Evolutionary conservation across 2,797 vertebrate species (phyloP), one percentile per base, ranked within the genome.

Genomic region (Microctenopoma lineatum): DNA sequence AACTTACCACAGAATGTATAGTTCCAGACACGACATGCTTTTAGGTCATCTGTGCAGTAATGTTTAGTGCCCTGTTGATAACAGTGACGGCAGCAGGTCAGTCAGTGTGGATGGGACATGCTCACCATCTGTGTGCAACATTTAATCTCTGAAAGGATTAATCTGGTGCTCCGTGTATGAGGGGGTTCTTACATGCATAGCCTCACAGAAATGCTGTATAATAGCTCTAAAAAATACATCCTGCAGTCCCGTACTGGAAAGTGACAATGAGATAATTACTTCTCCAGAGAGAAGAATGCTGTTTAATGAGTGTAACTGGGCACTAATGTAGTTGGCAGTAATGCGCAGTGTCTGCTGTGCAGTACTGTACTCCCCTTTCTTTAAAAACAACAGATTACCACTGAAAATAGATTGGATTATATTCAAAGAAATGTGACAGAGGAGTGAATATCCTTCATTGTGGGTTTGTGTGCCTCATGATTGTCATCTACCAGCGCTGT

Each of bases 121-220:
- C 71, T 70, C 48, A 75, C 87, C 88, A 92, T 93, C 92, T 93
- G 90, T 80, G 84, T 79, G 52, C 77, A 60, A 52, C 58, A 60
- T 86, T 86, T 91, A 92, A 92, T 91, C 90, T 84, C 75, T 52
- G 45, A 36, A 14, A 47, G 80, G 88, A 88, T 91, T 91, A 88
- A 81, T 88, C 68, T 59, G 67, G 47, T 29, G 32, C 65, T 67
- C 59, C n/a, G 51, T 66, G 61, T 73, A 68, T 57, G 60, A 77
- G 42, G 47, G 29, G n/a, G 59, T 79, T 83, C 58, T 64, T 66
- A 52, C 41, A 62, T 60, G 47, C 50, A 57, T 34, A 14, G 48
- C 11, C 71, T 75, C 62, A 45, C 41, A 41, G 39, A 69, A 74
- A 63, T 42, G 16, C 39, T 64, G 26, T 0, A 44, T 48, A 29